Percentiles rank a stretch among this genome's conserved stretches.
Evolutionary conservation across 2,888 invertebrate genomes (phyloP).

Genomic region (Oeneis ivallda): DNA sequence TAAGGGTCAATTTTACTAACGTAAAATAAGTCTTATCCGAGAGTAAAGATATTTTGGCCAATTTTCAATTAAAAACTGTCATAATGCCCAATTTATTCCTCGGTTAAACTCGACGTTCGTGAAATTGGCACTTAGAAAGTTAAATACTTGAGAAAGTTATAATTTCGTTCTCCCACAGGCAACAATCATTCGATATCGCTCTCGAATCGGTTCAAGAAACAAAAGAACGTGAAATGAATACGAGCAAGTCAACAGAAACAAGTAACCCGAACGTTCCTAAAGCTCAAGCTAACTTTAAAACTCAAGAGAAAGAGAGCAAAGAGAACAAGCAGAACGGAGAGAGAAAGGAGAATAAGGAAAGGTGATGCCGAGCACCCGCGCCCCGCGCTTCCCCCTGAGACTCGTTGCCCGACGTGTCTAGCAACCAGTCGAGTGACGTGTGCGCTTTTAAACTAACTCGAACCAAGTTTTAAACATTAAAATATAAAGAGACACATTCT

Average conservation of each 20-base stretch:
- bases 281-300: constrained; percentile 5
- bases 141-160: neutral
- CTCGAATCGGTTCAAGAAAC: constrained; percentile 70
- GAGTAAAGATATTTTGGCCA: no score
- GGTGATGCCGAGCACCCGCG: constrained; percentile 45
- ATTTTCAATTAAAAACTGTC: no score
- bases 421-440: neutral
- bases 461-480: neutral
- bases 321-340: constrained; percentile 28
- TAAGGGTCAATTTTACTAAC: no score
- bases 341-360: constrained; percentile 33
- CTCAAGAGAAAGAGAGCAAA: constrained; percentile 23
- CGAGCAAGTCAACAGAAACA: constrained; percentile 39
- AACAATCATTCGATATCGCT: constrained; percentile 70
- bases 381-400: constrained; percentile 40
- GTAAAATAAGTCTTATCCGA: no score
- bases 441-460: neutral
- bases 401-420: neutral
- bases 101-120: no score
- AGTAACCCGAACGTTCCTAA: constrained; percentile 16
- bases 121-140: no score
- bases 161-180: constrained; percentile 49
- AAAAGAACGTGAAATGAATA: constrained; percentile 44
- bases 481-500: no score
- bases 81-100: no score